These are phyloP conservation scores for Halictus ligatus DNA, from an alignment of 2,888 invertebrate species.

Conservation along the genomic window DNA sequence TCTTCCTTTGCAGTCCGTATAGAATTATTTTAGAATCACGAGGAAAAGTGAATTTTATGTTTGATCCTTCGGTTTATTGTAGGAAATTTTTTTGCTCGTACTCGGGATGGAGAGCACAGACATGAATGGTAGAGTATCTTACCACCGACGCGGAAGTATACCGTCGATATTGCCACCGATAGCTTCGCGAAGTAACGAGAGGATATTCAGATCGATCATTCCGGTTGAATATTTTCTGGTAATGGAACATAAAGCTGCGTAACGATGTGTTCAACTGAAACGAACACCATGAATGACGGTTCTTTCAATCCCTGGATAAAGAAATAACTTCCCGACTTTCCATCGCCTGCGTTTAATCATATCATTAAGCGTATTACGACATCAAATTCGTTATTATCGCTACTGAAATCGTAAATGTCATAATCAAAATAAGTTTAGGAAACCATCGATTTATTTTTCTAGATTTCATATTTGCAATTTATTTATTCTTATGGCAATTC, in stretches of 20 bases:
- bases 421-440: not conserved
- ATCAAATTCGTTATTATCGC: not conserved
- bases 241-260: slow-evolving; percentile 44
- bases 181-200: slow-evolving; percentile 42
- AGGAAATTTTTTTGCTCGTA: not conserved
- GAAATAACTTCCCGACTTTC: not conserved
- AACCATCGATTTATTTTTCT: not conserved
- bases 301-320: not conserved
- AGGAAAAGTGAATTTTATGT: not conserved
- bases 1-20: not conserved
- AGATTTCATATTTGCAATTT: too few species aligned
- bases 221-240: slow-evolving; percentile 56
- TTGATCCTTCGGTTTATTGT: not conserved
- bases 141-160: slow-evolving; percentile 40
- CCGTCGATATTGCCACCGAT: slow-evolving; percentile 32
- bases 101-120: slow-evolving; percentile 40
- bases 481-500: not conserved
- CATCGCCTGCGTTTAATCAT: not conserved
- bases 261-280: slow-evolving; percentile 40
- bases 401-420: not conserved
- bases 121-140: slow-evolving; percentile 42
- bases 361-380: not conserved
- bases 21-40: not conserved
- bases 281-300: slow-evolving; percentile 30
- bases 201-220: slow-evolving; percentile 54